These are phyloP conservation scores for Chaetops frenatus DNA, from an alignment of 2,113 vertebrate genomes.

Conservation along the genomic window DNA sequence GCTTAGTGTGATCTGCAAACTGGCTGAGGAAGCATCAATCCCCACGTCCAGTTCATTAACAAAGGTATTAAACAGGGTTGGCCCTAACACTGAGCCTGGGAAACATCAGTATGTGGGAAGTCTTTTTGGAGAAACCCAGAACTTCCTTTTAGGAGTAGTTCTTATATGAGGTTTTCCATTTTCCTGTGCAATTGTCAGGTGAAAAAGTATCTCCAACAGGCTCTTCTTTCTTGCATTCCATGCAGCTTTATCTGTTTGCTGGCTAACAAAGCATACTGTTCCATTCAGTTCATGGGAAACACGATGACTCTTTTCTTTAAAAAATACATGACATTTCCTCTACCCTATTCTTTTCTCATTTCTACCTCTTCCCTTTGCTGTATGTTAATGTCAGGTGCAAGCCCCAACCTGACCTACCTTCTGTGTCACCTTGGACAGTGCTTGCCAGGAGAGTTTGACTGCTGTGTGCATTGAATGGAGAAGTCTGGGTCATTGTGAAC, in stretches of 20 bases:
- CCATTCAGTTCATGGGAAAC: background rate
- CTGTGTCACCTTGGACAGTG: background rate
- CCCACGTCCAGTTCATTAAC: background rate
- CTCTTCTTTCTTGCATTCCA: background rate
- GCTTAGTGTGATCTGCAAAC: background rate
- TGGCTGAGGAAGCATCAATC: background rate
- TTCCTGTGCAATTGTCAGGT: background rate
- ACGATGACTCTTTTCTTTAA: background rate
- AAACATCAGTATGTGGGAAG: background rate
- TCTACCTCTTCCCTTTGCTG: background rate
- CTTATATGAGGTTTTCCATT: background rate
- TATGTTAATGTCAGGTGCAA: background rate
- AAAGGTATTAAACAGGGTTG: background rate
- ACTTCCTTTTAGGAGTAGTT: background rate
- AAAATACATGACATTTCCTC: background rate
- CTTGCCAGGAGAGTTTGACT: background rate
- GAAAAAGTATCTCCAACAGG: background rate
- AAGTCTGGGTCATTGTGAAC: fast-evolving
- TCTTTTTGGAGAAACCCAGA: background rate
- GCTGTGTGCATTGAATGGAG: background rate
- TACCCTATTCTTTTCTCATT: background rate
- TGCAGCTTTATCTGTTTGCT: background rate
- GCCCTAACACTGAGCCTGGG: background rate
- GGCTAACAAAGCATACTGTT: background rate
- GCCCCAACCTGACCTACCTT: background rate